Base-by-base conservation (phyloP, 2,797 vertebrate genomes). In the Rhynchotus rufescens region DNA sequence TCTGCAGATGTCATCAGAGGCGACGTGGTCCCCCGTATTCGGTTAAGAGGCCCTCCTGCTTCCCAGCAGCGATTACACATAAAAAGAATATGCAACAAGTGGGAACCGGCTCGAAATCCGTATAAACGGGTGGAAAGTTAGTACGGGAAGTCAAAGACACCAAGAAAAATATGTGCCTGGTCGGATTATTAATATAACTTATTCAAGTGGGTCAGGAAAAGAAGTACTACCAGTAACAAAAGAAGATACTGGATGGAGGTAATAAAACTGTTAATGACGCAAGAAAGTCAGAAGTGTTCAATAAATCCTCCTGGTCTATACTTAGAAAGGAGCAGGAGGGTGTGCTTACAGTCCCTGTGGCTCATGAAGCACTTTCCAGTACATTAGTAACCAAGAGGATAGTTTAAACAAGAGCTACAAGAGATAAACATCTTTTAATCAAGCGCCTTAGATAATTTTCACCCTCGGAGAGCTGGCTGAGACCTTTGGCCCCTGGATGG, bases 251-350 rank as follows among this genome's bases (percentile, higher is more conserved):
- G 89, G 77, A 73, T 40, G 83, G 90, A 59, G 88, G 68, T 62
- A 80, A 79, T 69, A 79, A 79, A 94, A 69, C 74, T 28, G 85
- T 81, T 92, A 89, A 56, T 93, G 93, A 95, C 51, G 89, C 74
- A 93, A 81, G 85, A 23, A 86, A 91, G 44, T 83, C 83, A 69
- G 93, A 81, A 94, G 60, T 89, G 93, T 81, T 96, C 89, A 88
- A 93, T 92, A 94, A 95, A 96, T 95, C 86, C 91, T 88, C 2
- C 83, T 80, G 81, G 21, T 51, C 92, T 96, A 95, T 94, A 91
- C 75, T 94, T 95, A 94, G 94, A 91, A 91, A 79, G 80, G 77
- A 89, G 89, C 80, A 83, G 84, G 62, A 89, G 89, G 67, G 12
- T 45, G 69, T 87, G 87, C 76, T 87, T 59, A 36, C 19, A 78